Base-by-base conservation (phyloP, 2,888 invertebrate genomes). In the Caenorhabditis afra region DNA sequence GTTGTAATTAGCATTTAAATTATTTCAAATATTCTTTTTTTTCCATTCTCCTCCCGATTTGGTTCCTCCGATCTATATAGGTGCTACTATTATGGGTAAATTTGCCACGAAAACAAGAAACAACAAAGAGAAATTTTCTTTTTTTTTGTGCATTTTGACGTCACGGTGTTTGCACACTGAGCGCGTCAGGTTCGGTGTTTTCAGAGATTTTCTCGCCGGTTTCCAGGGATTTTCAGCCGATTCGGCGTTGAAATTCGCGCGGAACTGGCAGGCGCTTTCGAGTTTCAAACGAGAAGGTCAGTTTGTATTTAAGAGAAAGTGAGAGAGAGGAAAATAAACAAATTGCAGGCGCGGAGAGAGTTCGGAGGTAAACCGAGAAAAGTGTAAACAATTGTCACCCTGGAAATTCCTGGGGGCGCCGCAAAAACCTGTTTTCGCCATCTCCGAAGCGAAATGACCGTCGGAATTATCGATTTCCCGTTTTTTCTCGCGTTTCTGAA, bases 141-240 rank as follows among this genome's bases (percentile, higher is more conserved):
- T 12, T 8, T 50, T 20, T 50, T 12, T 53, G 49, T 35, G 65
- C 65, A 47, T 20, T 45, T 4, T 47, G 44, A 1, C 55, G 65
- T 55, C 3, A 18, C 44, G 65, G 65, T 55, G 65, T 55, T 66
- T 45, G 44, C 65, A 66, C 44, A 44, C 18, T 55, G 45, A 55
- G 55, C 65, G 53, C 65, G 65, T 53, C 37, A 14, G 16, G 12
- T 49, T 29, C 35, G 14, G 14, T 14, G 20, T 29, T 29, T 29
- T 29, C 29, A 29, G 29, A 3, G 35, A 20, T 50, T 62, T 39
- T 53, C 20, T 41, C 29, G 29, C 29, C 23, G 22, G 35, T 49
- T 62, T 50, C 12, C 41, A 44, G 41, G 2, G 1, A 3, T 53
- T 65, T 65, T 53, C 45, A 45, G 41, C n/a, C n/a, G n/a, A n/a